Evolutionary conservation across 1,140 invertebrate genomes (phyloP).

Genomic region (Drosophila arawakana): DNA sequence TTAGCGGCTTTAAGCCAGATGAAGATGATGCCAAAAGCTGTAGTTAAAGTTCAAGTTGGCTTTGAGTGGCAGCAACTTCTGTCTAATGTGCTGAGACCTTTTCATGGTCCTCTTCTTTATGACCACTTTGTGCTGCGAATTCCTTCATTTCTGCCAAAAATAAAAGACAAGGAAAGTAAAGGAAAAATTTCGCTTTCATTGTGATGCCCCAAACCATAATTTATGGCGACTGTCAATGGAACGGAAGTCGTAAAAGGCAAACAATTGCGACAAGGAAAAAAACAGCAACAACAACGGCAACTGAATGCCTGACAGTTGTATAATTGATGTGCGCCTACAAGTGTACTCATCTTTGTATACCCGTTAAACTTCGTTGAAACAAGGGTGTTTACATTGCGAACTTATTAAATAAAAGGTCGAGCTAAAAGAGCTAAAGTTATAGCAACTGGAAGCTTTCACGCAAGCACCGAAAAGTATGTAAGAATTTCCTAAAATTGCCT

Average conservation of each 20-base stretch:
- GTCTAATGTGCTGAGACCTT: constrained; percentile 24
- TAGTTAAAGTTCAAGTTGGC: constrained; percentile 1
- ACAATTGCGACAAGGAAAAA: constrained; percentile 55
- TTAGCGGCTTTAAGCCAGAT: constrained; percentile 31
- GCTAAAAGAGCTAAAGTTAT: too few relatives aligned
- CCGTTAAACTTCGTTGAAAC: neutral
- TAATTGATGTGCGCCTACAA: constrained; percentile 70
- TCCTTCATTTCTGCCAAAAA: constrained; percentile 1
- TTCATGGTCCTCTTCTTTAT: constrained; percentile 30
- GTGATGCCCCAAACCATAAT: constrained; percentile 63
- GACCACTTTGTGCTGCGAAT: constrained; percentile 28
- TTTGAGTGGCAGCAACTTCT: constrained; percentile 15
- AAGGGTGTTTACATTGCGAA: too few relatives aligned
- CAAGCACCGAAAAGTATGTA: too few relatives aligned
- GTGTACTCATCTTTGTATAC: constrained; percentile 9
- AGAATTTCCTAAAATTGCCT: too few relatives aligned
- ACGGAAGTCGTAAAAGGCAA: constrained; percentile 65
- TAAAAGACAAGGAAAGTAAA: neutral
- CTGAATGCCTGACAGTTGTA: constrained; percentile 48
- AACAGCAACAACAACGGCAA: neutral
- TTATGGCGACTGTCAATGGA: constrained; percentile 58
- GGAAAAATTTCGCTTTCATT: constrained; percentile 52
- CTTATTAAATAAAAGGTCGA: too few relatives aligned
- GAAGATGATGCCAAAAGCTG: constrained; percentile 4
- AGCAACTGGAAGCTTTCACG: too few relatives aligned